Percentiles rank a stretch among this genome's conserved stretches.
These are phyloP conservation scores for Tetropium fuscum DNA, from an alignment of 2,888 invertebrate species.

Conservation along the genomic window DNA sequence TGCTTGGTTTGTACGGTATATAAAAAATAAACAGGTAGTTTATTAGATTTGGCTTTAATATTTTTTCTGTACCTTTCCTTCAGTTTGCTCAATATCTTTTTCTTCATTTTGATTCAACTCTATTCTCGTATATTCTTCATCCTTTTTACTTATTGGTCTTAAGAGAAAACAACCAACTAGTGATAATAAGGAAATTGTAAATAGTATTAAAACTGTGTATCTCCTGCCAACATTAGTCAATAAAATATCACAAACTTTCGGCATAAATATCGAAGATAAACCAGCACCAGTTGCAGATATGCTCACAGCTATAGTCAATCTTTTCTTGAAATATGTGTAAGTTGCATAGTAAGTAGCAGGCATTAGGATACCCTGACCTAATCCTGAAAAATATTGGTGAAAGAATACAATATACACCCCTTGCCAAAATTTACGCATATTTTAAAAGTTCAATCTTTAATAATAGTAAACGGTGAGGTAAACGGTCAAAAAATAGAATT, in stretches of 20 bases:
- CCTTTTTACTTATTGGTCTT: conserved; percentile 61
- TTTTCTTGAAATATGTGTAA: conserved; percentile 67
- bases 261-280: conserved; percentile 67
- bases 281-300: conserved; percentile 66
- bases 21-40: not conserved
- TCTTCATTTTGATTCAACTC: conserved; percentile 21
- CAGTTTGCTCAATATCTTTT: not conserved
- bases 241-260: conserved; percentile 64
- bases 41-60: too few relatives aligned
- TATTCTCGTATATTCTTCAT: not conserved
- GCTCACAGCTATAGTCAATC: conserved; percentile 67
- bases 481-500: too few relatives aligned
- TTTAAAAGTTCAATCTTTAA: too few relatives aligned
- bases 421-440: too few relatives aligned
- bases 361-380: conserved; percentile 66
- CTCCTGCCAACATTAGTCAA: conserved; percentile 62
- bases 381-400: conserved; percentile 57
- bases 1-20: too few relatives aligned
- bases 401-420: not conserved
- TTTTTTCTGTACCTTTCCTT: conserved; percentile 25
- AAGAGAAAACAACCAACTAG: conserved; percentile 66
- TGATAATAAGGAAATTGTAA: conserved; percentile 66
- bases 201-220: conserved; percentile 67
- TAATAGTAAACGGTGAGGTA: too few relatives aligned
- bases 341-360: conserved; percentile 66